Evolutionary conservation across 1,140 invertebrate genomes (phyloP).

Genomic region (Drosophila mauritiana): DNA sequence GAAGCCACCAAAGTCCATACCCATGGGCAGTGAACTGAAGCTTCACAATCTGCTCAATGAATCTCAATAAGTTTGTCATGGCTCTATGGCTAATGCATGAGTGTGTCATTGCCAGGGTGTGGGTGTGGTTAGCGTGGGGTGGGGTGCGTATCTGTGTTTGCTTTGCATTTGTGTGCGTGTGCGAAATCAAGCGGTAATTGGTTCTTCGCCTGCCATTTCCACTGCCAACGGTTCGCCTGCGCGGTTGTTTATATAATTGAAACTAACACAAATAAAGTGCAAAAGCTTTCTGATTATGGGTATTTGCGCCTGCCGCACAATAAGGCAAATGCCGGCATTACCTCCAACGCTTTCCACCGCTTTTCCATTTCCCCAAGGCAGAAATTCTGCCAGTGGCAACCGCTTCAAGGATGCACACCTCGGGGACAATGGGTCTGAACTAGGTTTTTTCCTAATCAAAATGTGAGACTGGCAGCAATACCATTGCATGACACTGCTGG

Average conservation of each 20-base stretch:
- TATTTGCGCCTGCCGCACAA: conserved; percentile 76
- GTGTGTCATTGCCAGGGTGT: conserved; percentile 2
- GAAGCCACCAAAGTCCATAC: neutral
- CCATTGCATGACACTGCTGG: too few species aligned
- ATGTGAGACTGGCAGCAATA: too few species aligned
- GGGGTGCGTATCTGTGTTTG: conserved; percentile 53
- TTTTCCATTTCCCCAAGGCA: neutral
- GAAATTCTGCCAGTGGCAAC: neutral
- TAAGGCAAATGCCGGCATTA: conserved; percentile 49
- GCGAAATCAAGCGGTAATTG: conserved; percentile 81
- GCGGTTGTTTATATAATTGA: conserved; percentile 79
- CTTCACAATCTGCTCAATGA: conserved; percentile 76
- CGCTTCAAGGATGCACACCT: neutral
- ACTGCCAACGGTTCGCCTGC: conserved; percentile 6
- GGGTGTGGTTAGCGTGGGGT: neutral
- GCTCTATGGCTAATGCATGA: conserved; percentile 28
- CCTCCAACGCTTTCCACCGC: neutral
- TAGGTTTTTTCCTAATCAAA: too few species aligned
- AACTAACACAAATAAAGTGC: conserved; percentile 82
- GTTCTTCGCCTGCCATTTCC: conserved; percentile 54
- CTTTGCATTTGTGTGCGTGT: conserved; percentile 74
- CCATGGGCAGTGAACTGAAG: conserved; percentile 53
- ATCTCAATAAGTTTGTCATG: conserved; percentile 79
- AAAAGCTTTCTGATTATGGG: conserved; percentile 82
- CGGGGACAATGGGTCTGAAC: neutral